phyloP scores from a whole-genome alignment of 2,888 invertebrate species.

The Platerodrilus igneus region DNA sequence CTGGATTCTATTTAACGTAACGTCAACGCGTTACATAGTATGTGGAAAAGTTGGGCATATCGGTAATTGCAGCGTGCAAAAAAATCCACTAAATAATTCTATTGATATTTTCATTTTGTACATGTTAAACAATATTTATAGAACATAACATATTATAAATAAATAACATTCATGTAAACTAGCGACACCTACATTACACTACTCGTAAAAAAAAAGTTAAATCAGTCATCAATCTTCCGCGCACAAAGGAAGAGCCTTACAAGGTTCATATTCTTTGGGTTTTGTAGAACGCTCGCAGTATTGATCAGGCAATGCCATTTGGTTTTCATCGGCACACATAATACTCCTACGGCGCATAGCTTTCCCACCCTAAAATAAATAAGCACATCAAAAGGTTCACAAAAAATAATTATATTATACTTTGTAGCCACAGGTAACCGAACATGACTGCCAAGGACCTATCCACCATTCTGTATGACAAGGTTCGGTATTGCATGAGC shows the following conservation, averaged over 20 bases:
- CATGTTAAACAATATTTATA: too few relatives aligned
- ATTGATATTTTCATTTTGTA: too few relatives aligned
- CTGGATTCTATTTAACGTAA: too few relatives aligned
- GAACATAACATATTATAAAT: too few relatives aligned
- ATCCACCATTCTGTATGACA: conserved; percentile 82
- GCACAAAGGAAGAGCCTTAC: conserved; percentile 53
- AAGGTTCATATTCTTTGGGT: conserved; percentile 65
- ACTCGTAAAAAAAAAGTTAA: too few relatives aligned
- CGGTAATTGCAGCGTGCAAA: too few relatives aligned
- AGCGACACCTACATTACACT: too few relatives aligned
- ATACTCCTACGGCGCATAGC: conserved; percentile 63
- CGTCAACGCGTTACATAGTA: too few relatives aligned
- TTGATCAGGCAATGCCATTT: conserved; percentile 70
- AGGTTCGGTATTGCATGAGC: conserved; percentile 61
- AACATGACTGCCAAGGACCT: conserved; percentile 82
- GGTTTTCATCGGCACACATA: conserved; percentile 71
- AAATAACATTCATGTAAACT: too few relatives aligned
- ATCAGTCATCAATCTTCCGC: conserved; percentile 31
- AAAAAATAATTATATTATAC: conserved; percentile 28
- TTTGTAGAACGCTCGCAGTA: conserved; percentile 63
- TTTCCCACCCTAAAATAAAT: conserved; percentile 47
- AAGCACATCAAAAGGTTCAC: not conserved
- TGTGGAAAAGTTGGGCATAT: too few relatives aligned
- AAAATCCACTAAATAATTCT: too few relatives aligned
- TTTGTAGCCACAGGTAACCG: conserved; percentile 58